phyloP scores from a whole-genome alignment of 2,113 vertebrate genomes.

The Leucopsar rothschildi region DNA sequence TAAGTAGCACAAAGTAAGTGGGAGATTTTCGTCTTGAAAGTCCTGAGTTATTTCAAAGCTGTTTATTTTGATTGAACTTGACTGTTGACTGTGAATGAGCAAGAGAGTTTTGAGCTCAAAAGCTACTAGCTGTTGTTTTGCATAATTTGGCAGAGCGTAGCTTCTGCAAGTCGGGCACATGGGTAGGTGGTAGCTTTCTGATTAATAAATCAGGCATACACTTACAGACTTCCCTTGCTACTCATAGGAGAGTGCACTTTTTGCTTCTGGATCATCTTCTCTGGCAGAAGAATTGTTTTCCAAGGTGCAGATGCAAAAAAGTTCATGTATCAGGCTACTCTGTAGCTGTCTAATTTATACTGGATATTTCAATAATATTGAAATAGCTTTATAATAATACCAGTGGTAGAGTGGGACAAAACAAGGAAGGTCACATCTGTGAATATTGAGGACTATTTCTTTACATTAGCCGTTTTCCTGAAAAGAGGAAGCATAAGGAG shows the following conservation, averaged over 20 bases:
- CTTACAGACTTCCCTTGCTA: neutral
- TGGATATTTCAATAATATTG: neutral
- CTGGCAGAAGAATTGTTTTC: neutral
- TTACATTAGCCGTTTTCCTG: neutral
- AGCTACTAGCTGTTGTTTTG: neutral
- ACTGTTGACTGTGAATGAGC: neutral
- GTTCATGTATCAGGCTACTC: neutral
- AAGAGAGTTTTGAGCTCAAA: neutral
- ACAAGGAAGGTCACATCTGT: neutral
- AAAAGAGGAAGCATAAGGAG: neutral
- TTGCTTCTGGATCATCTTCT: neutral
- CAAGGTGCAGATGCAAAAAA: neutral
- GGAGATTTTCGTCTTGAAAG: neutral
- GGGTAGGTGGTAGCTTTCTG: neutral
- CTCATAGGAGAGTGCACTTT: neutral
- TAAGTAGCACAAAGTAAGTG: neutral
- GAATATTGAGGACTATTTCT: neutral
- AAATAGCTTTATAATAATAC: neutral
- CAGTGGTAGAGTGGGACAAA: neutral
- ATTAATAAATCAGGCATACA: neutral
- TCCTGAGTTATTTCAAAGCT: neutral
- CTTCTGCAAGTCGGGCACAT: neutral
- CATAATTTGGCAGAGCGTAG: neutral
- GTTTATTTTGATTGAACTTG: slow-evolving; percentile 7
- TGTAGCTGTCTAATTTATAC: neutral